Conservation (phyloP, 2,888 invertebrate genomes). For the Andrena hattorfiana region DNA sequence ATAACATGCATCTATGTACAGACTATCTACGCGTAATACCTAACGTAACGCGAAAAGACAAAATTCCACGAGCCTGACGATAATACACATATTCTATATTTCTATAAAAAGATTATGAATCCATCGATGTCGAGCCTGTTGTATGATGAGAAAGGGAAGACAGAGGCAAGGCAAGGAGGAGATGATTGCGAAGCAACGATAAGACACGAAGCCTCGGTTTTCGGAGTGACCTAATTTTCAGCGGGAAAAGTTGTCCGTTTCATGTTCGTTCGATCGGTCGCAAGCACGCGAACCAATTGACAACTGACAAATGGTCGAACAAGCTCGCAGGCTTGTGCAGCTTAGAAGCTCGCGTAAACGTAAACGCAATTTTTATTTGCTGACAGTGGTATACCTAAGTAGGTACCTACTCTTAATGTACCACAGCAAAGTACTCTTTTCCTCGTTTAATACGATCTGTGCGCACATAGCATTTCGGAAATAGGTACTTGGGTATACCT, state of each 20-base stretch:
- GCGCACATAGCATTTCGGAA: neutral
- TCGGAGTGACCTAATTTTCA: slow-evolving; percentile 64
- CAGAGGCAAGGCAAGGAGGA: slow-evolving; percentile 12
- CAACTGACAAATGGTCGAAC: neutral
- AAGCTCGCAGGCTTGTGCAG: neutral
- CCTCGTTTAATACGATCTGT: neutral
- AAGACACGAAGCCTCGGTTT: slow-evolving; percentile 27
- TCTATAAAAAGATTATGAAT: no score
- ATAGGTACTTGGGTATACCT: neutral
- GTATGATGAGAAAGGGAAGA: no score
- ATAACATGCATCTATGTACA: no score
- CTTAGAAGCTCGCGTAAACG: neutral
- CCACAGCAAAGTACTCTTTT: neutral
- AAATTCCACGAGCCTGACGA: no score
- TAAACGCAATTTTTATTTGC: neutral
- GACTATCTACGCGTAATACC: no score
- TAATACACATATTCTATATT: no score
- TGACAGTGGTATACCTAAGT: neutral
- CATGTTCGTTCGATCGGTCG: slow-evolving; percentile 30
- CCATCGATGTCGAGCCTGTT: no score
- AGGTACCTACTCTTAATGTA: neutral
- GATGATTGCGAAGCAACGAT: slow-evolving; percentile 14
- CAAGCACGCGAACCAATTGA: slow-evolving; percentile 6
- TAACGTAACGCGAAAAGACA: no score
- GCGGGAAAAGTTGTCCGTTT: slow-evolving; percentile 66